Conservation (phyloP, 2,113 vertebrate genomes). For the Ammodytes marinus region DNA sequence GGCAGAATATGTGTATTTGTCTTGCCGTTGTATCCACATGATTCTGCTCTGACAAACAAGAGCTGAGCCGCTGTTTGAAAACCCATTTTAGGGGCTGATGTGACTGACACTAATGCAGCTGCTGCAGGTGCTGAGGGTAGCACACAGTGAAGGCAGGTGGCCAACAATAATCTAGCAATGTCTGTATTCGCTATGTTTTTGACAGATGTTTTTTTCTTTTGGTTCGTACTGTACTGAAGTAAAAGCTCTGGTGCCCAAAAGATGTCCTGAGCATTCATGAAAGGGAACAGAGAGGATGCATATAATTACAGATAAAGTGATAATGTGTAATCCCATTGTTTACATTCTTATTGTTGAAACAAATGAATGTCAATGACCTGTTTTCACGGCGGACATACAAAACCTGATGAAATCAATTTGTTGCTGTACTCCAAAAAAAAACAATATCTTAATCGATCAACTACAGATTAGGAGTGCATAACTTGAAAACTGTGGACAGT, state of each 20-base stretch:
- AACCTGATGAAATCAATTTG: slow-evolving; percentile 2
- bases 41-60: background rate
- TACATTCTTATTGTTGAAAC: background rate
- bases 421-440: background rate
- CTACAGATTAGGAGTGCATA: slow-evolving; percentile 1
- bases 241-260: background rate
- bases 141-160: slow-evolving; percentile 35
- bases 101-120: background rate
- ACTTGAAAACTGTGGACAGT: background rate
- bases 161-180: background rate
- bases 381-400: background rate
- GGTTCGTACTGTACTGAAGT: background rate
- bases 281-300: background rate
- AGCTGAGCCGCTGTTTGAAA: background rate
- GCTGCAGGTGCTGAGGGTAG: background rate
- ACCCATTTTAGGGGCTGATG: slow-evolving; percentile 7
- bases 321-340: background rate
- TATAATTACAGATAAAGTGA: background rate
- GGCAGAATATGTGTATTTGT: background rate
- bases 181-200: background rate
- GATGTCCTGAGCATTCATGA: background rate
- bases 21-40: background rate
- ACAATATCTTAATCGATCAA: slow-evolving; percentile 4
- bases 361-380: slow-evolving; percentile 4
- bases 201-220: background rate